A percentile compares a stretch with the other conserved stretches of the same genome.
Conservation (phyloP, 2,797 vertebrate genomes). For the Notoglanidium macrostoma region DNA sequence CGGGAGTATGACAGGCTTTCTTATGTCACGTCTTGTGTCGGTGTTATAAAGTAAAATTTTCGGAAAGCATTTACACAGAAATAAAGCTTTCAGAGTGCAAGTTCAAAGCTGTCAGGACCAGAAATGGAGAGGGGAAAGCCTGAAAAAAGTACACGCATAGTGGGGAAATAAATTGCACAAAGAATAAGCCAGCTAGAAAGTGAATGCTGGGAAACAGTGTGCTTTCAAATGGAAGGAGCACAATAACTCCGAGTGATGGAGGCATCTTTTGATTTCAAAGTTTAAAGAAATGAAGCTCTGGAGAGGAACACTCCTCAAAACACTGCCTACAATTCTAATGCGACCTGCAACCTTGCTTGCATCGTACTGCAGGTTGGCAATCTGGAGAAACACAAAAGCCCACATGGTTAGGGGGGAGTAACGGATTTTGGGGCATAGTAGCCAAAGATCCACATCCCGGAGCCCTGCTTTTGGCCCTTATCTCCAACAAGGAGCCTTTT, state of each 20-base stretch:
- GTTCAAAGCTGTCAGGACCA: conserved; percentile 17
- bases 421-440: neutral
- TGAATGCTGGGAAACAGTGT: neutral
- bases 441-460: neutral
- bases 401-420: neutral
- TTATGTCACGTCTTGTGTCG: neutral
- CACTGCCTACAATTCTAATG: neutral
- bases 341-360: neutral
- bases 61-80: conserved; percentile 11
- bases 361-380: neutral
- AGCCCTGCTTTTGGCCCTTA: neutral
- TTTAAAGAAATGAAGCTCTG: conserved; percentile 30
- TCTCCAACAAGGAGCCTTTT: neutral
- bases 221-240: conserved; percentile 13
- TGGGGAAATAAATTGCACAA: conserved; percentile 15
- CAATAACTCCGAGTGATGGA: conserved; percentile 16
- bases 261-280: conserved; percentile 29
- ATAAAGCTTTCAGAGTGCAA: conserved; percentile 22
- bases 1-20: conserved; percentile 10
- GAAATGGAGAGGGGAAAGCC: conserved; percentile 4
- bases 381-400: neutral
- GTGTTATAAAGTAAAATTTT: neutral
- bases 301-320: neutral
- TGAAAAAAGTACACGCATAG: conserved; percentile 11
- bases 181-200: neutral